Percentiles rank a stretch among this genome's conserved stretches.
These are phyloP conservation scores for Scleropages formosus DNA, from an alignment of 2,797 vertebrate genomes.

Conservation along the genomic window DNA sequence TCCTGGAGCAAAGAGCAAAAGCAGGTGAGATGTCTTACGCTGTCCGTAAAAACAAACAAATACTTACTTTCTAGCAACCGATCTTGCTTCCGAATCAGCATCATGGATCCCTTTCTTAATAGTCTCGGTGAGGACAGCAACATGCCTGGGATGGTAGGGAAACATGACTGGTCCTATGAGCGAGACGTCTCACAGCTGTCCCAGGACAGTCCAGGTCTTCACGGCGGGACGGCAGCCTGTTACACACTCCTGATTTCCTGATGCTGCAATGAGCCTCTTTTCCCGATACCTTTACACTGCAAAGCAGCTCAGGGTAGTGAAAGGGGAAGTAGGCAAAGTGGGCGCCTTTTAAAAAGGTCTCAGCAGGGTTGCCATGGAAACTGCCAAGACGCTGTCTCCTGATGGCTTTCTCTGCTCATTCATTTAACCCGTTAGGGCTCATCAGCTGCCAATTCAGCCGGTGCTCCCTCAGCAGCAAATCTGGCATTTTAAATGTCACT, in stretches of 20 bases:
- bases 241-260: conserved; percentile 4
- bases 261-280: conserved; percentile 29
- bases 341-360: conserved; percentile 60
- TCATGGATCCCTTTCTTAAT: conserved; percentile 97
- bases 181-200: background rate
- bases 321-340: conserved; percentile 46
- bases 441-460: conserved; percentile 54
- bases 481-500: conserved; percentile 51
- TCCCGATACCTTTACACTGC: conserved; percentile 39
- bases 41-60: background rate
- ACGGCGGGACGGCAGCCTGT: background rate
- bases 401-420: conserved; percentile 53
- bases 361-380: conserved; percentile 57
- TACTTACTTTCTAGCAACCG: conserved; percentile 96
- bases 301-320: conserved; percentile 38
- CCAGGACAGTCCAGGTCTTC: background rate
- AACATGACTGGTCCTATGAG: conserved; percentile 46
- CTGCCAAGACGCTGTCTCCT: conserved; percentile 39
- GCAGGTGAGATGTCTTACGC: background rate
- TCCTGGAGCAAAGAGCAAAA: too few species aligned
- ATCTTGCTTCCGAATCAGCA: conserved; percentile 93
- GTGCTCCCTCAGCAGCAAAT: conserved; percentile 37
- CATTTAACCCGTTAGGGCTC: conserved; percentile 54
- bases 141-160: conserved; percentile 79
- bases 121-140: conserved; percentile 92